Evolutionary conservation across 2,113 vertebrate species (phyloP), one percentile per base, ranked within the genome.

Genomic region (Cygnus atratus): DNA sequence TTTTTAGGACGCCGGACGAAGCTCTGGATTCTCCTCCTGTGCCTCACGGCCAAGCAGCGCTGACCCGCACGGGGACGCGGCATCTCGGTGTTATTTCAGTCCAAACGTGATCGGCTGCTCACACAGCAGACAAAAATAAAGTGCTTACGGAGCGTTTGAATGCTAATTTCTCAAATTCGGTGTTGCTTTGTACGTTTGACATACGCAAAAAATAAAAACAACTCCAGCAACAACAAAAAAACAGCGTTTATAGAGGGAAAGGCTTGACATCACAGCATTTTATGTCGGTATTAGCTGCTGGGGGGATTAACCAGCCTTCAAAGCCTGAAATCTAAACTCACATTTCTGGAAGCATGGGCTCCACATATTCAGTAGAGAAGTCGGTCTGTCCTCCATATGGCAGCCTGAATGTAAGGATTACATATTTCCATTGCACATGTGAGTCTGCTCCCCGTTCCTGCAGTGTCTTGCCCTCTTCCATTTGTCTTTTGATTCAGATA

Each of bases 401-500:
- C 59, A 87, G 37, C 31, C 46, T 50, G 86, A 90, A 87, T 0
- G 37, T 54, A 82, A 82, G 84, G 95, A 87, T 70, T 79, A 85
- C 84, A 59, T 77, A 93, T 92, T 93, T 84, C 66, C 66, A 91
- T 13, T 63, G 63, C 84, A 92, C 70, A 70, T 41, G 7, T 41
- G 88, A 84, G 83, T 29, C 90, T 91, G 93, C 12, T 96, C 91
- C 87, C 77, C 87, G 71, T 93, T 92, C 78, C 95, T 95, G 91
- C 84, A 85, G 88, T 4, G 74, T 79, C 88, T 82, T 91, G 93
- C 77, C 95, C 74, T 65, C 91, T 92, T 84, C 95, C 92, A 92
- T 96, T 96, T 95, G 81, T 89, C 95, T 93, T 95, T 79, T 91
- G 96, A 95, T 94, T 89, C 66, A 92, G 84, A 96, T 96, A 94